Base-by-base conservation (phyloP, 2,888 invertebrate genomes). In the Zhuqinia jingwanae region DNA sequence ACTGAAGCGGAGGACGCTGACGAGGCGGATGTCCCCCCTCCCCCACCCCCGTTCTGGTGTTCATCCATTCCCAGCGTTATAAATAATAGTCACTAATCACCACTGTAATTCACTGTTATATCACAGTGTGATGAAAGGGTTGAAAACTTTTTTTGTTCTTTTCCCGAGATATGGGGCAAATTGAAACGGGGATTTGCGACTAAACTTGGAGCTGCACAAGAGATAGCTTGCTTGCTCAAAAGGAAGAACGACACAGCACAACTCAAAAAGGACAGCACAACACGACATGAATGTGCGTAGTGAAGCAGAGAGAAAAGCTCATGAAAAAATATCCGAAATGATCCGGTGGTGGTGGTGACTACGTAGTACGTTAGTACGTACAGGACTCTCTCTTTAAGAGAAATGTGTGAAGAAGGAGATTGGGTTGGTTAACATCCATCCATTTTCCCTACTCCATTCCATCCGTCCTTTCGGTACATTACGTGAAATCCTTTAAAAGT, bases 321-420 rank as follows among this genome's bases (percentile, higher is more conserved):
- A 83, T 75, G 82, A 83, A 83, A 83, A 83, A 60, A 68, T 45
- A 50, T 36, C 82, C 82, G 82, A 83, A 83, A 63, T 76, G 82
- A 83, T 83, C 82, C 82, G 82, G 82, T 73, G 70, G 70, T 65
- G 65, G n/a, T n/a, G n/a, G 73, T 68, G 68, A 68, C 68, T 68
- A 68, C 68, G 17, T 65, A n/a, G 60, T 30, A 30, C n/a, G 20
- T 27, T 1, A 1, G 27, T 25, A 13, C 58, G 27, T 25, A 60
- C 60, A n/a, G 30, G 60, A 60, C 22, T 20, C 20, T 27, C 68
- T 42, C 36, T 73, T 36, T 73, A 22, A 25, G 73, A 25, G 27
- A 73, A 47, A 27, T 73, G 73, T 50, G 50, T 73, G 50, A 73
- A 73, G 73, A 68, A 68, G 68, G 45, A 68, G 68, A 68, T 68